Conservation (phyloP, 2,113 vertebrate genomes). For the Sardina pilchardus region DNA sequence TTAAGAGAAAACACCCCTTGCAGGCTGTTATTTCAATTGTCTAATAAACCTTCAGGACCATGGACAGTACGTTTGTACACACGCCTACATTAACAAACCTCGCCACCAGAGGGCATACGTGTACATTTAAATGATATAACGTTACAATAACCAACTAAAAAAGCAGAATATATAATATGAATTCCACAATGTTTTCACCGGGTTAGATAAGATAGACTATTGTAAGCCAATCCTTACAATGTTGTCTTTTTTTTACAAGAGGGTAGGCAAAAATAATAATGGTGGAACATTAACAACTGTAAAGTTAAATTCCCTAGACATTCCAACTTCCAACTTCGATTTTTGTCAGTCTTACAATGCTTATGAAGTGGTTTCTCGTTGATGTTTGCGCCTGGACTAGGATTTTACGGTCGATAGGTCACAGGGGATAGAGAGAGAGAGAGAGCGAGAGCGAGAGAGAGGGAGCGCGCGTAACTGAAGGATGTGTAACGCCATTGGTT, state of each 20-base stretch:
- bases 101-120: neutral
- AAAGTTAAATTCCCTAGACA: neutral
- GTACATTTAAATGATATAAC: neutral
- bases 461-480: neutral
- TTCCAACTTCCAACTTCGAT: neutral
- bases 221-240: neutral
- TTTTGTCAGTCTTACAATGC: neutral
- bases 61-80: slow-evolving; percentile 51
- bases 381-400: neutral
- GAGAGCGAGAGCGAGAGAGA: neutral
- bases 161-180: neutral
- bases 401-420: neutral
- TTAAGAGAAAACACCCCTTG: too few relatives aligned
- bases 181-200: neutral
- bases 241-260: neutral
- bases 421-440: neutral
- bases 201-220: neutral
- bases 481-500: slow-evolving; percentile 6
- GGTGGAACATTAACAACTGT: neutral
- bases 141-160: neutral
- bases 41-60: slow-evolving; percentile 56
- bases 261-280: neutral
- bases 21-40: neutral
- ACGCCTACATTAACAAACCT: neutral
- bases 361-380: neutral